Percentiles rank a stretch among this genome's conserved stretches.
Conservation (phyloP, 1,140 invertebrate genomes). For the Brachionus manjavacas region DNA sequence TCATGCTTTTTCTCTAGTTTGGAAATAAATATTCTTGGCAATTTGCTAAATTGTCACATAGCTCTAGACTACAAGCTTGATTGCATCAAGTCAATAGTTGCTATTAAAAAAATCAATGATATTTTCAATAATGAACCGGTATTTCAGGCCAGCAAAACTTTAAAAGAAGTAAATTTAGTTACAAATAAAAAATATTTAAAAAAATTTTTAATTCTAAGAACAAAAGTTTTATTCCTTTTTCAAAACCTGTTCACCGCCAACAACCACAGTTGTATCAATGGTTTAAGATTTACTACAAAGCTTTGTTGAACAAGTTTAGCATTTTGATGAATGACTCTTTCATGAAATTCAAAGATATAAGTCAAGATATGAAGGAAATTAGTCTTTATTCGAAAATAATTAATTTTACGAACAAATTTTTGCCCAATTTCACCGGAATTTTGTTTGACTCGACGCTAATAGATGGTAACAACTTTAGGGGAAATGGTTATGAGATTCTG, state of each 20-base stretch:
- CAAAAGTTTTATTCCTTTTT: conserved; percentile 9
- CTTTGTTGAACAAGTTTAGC: conserved; percentile 26
- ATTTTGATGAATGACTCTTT: conserved; percentile 32
- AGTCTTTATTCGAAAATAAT: conserved; percentile 6
- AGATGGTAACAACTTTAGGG: neutral
- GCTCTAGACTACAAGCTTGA: conserved; percentile 26
- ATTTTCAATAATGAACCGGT: conserved; percentile 11
- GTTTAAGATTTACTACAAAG: conserved; percentile 36
- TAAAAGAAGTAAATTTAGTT: neutral
- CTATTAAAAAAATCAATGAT: conserved; percentile 21
- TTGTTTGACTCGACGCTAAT: neutral
- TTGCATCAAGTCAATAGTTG: conserved; percentile 19
- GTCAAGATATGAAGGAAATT: neutral
- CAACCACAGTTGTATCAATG: conserved; percentile 6
- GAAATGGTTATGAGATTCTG: neutral
- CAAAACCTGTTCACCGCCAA: neutral
- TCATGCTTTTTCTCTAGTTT: neutral
- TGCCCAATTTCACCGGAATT: neutral
- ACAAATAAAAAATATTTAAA: neutral
- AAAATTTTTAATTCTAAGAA: conserved; percentile 10
- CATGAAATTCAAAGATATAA: neutral
- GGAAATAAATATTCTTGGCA: conserved; percentile 17
- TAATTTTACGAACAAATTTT: neutral
- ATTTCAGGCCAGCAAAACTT: neutral
- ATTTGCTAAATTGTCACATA: neutral